These are phyloP conservation scores for Eupithecia insigniata DNA, from an alignment of 2,888 invertebrate species.

Conservation along the genomic window DNA sequence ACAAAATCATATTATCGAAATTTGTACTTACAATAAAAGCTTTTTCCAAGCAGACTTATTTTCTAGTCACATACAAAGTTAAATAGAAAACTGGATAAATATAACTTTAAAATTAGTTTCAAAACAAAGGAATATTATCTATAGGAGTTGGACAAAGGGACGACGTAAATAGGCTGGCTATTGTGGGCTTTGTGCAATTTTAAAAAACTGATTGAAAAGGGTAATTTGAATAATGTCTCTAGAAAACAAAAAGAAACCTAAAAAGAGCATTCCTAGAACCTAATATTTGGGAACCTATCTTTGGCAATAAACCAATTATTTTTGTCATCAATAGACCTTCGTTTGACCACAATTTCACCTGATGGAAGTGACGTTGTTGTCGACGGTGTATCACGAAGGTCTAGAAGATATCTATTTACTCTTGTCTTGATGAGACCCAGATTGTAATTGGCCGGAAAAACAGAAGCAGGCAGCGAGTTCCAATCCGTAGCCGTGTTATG, in stretches of 20 bases:
- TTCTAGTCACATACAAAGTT: constrained; percentile 9
- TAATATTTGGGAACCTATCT: no score
- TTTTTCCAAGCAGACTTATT: not conserved
- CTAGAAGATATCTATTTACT: no score
- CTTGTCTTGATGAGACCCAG: no score
- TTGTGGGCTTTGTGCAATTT: constrained; percentile 2
- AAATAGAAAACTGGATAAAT: constrained; percentile 9
- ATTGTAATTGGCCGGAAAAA: no score
- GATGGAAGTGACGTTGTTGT: no score
- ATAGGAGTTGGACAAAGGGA: constrained; percentile 11
- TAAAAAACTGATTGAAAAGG: not conserved
- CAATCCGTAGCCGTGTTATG: no score
- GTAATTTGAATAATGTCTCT: not conserved
- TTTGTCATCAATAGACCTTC: no score
- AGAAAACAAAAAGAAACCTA: not conserved
- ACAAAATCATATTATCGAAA: not conserved
- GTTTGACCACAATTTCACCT: no score
- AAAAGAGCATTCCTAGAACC: no score
- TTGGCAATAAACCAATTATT: no score
- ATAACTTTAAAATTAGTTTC: constrained; percentile 14
- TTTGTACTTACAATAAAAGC: not conserved
- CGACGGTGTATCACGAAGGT: no score
- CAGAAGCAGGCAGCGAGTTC: no score
- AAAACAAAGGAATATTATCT: constrained; percentile 19
- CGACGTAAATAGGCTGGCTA: constrained; percentile 15